A percentile compares a stretch with the other conserved stretches of the same genome.
Evolutionary conservation across 1,140 invertebrate genomes (phyloP).

Genomic region (Caenorhabditis briggsae): DNA sequence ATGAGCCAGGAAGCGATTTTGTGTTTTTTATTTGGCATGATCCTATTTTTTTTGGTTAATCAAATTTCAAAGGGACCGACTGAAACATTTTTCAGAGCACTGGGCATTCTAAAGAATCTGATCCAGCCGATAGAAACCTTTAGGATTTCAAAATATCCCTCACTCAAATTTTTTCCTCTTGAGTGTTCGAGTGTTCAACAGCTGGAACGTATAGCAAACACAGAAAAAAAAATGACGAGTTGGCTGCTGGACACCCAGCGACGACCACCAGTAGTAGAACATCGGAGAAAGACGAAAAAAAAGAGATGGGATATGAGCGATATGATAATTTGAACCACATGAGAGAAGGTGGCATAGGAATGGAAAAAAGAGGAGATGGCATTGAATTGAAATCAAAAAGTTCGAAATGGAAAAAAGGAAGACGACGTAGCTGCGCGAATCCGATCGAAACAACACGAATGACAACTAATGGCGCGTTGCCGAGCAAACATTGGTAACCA

Average conservation of each 20-base stretch:
- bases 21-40: background rate
- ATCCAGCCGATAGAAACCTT: background rate
- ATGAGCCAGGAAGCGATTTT: background rate
- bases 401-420: background rate
- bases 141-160: background rate
- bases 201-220: conserved; percentile 56
- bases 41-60: too few relatives aligned
- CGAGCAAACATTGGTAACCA: conserved; percentile 52
- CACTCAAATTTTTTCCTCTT: conserved; percentile 4
- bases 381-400: background rate
- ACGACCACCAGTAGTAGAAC: background rate
- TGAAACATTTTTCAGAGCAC: too few relatives aligned
- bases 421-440: conserved; percentile 1
- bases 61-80: too few relatives aligned
- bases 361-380: background rate
- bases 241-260: conserved; percentile 13
- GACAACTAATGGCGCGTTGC: conserved; percentile 32
- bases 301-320: conserved; percentile 46
- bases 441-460: conserved; percentile 47
- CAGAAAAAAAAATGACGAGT: conserved; percentile 47
- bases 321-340: conserved; percentile 55
- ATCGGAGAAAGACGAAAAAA: background rate
- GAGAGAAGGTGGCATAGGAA: background rate
- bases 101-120: background rate
- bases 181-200: conserved; percentile 51